Conservation (phyloP, 1,140 invertebrate species). For the Listronotus bonariensis region DNA sequence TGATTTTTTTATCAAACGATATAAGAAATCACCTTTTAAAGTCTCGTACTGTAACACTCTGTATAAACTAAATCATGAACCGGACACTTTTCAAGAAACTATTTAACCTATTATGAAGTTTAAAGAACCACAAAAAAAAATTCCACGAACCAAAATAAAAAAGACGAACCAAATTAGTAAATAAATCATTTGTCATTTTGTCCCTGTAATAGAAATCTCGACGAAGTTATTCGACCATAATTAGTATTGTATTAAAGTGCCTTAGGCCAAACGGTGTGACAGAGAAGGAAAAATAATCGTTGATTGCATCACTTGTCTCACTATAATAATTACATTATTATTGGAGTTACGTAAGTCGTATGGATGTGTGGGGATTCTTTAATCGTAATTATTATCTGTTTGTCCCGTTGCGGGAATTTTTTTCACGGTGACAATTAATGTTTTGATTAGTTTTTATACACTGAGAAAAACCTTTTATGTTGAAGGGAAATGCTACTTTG, state of each 20-base stretch:
- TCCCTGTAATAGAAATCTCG: conserved; percentile 36
- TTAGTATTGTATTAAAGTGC: conserved; percentile 32
- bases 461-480: conserved; percentile 12
- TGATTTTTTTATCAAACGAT: too few relatives aligned
- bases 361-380: conserved; percentile 35
- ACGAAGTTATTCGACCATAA: conserved; percentile 30
- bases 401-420: conserved; percentile 32
- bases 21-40: too few relatives aligned
- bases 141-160: conserved; percentile 29
- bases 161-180: conserved; percentile 27
- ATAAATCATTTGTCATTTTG: conserved; percentile 40
- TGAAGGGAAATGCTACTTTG: too few relatives aligned
- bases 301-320: conserved; percentile 40
- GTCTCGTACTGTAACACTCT: too few relatives aligned
- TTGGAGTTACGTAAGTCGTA: conserved; percentile 35
- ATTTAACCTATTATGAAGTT: too few relatives aligned
- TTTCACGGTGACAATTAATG: conserved; percentile 26
- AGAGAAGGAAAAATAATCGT: conserved; percentile 26
- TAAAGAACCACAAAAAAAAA: too few relatives aligned
- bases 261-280: conserved; percentile 13
- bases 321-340: conserved; percentile 41
- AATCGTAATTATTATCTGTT: conserved; percentile 33
- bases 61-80: too few relatives aligned
- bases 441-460: conserved; percentile 23
- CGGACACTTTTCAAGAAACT: too few relatives aligned